These are phyloP conservation scores for Meiosimyza decipiens DNA, from an alignment of 2,888 invertebrate genomes.

Conservation along the genomic window DNA sequence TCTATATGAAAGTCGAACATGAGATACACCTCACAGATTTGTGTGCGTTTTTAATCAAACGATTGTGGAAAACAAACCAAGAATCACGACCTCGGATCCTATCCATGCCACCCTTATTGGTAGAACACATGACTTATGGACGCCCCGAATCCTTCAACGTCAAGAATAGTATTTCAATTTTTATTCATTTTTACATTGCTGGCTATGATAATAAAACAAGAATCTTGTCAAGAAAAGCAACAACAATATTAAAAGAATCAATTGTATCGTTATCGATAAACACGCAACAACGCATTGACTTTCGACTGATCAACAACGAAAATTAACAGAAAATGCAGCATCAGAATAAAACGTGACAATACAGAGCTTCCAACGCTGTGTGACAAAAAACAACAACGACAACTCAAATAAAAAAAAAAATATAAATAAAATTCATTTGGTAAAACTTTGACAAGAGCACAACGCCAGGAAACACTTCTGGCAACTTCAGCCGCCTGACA, in stretches of 20 bases:
- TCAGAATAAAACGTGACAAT: not conserved
- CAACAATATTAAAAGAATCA: not conserved
- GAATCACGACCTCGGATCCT: no score
- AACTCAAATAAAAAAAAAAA: not conserved
- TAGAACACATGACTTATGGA: no score
- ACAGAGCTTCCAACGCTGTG: not conserved
- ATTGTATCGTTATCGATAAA: not conserved
- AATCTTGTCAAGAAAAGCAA: not conserved
- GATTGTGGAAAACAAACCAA: no score
- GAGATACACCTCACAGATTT: no score
- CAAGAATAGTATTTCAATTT: not conserved
- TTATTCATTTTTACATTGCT: not conserved
- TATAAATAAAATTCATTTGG: constrained; percentile 29
- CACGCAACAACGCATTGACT: not conserved
- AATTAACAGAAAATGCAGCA: not conserved
- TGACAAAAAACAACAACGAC: not conserved
- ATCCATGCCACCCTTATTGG: no score
- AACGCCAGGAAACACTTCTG: constrained; percentile 9
- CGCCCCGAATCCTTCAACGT: not conserved
- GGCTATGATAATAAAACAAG: not conserved
- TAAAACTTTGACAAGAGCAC: constrained; percentile 10
- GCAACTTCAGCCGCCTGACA: constrained; percentile 12
- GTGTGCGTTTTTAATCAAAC: no score
- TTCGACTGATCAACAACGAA: constrained; percentile 8
- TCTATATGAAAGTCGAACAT: no score